Evolutionary conservation across 2,797 vertebrate genomes (phyloP), one percentile per base, ranked within the genome.

Genomic region (Alectoris magna): DNA sequence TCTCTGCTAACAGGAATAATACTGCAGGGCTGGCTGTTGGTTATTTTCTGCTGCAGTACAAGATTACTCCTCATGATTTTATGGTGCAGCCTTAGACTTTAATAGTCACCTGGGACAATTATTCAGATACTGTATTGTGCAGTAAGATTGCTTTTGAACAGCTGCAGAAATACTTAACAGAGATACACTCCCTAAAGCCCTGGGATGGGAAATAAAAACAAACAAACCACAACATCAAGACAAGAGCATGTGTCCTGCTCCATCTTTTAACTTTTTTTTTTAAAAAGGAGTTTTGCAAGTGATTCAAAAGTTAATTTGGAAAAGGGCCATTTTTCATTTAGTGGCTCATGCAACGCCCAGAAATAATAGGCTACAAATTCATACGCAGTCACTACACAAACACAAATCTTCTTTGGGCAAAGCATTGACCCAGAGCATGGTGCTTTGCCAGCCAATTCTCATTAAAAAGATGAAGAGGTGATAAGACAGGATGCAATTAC

Each of bases 31-130:
- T 82, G 84, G 64, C 69, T 93, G 75, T 68, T 85, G 87, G 75
- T 51, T 93, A 77, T 91, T 97, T 97, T 94, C 90, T 96, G 94
- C 91, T 94, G 93, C 44, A 22, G 88, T 75, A 74, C 91, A 95
- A 63, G 80, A 93, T 95, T 86, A 68, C 64, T 94, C 90, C 92
- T 95, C 23, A 3, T 91, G 92, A 87, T 91, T 96, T 96, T 96
- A 96, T 91, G 88, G 81, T 72, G 44, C 84, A 93, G 92, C 75
- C 84, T 69, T 74, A 93, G 93, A 70, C 73, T 94, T 96, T 95
- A 95, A 94, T 90, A 88, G 93, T 73, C 96, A 91, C 91, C 71
- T 5, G 92, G 97, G 96, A 95, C 95, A 95, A 95, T 96, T 96
- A 95, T 94, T 96, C 91, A 93, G 93, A 94, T 88, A 70, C 91